phyloP scores from a whole-genome alignment of 2,888 invertebrate genomes.

The Agrochola litura region DNA sequence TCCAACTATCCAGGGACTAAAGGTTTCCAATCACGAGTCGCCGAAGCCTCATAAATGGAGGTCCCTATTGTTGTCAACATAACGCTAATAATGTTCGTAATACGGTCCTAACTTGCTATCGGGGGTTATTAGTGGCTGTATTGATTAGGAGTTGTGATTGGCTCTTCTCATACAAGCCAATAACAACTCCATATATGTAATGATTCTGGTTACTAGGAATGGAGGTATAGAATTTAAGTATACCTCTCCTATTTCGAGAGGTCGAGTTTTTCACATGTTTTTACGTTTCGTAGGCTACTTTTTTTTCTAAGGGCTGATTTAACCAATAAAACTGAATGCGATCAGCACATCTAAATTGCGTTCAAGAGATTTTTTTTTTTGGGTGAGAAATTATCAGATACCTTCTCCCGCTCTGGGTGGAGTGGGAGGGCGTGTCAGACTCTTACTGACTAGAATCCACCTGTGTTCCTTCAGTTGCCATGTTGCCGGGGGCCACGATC shows the following conservation, averaged over 20 bases:
- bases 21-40: slow-evolving; percentile 39
- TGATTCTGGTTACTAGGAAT: neutral
- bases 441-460: too few relatives aligned
- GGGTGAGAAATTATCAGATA: too few relatives aligned
- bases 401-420: too few relatives aligned
- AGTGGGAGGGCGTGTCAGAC: too few relatives aligned
- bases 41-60: slow-evolving; percentile 35
- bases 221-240: neutral
- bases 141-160: slow-evolving; percentile 29
- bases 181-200: neutral
- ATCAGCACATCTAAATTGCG: too few relatives aligned
- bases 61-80: slow-evolving; percentile 47
- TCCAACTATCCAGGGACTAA: neutral
- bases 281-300: neutral
- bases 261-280: neutral
- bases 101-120: slow-evolving; percentile 10
- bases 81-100: slow-evolving; percentile 24
- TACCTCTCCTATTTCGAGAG: neutral
- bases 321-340: too few relatives aligned
- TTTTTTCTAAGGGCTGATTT: neutral
- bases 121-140: slow-evolving; percentile 8
- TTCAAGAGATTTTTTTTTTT: too few relatives aligned
- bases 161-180: neutral
- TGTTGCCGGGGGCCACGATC: too few relatives aligned
- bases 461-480: too few relatives aligned